These are phyloP conservation scores for Linepithema humile DNA, from an alignment of 1,140 invertebrate species.

Conservation along the genomic window DNA sequence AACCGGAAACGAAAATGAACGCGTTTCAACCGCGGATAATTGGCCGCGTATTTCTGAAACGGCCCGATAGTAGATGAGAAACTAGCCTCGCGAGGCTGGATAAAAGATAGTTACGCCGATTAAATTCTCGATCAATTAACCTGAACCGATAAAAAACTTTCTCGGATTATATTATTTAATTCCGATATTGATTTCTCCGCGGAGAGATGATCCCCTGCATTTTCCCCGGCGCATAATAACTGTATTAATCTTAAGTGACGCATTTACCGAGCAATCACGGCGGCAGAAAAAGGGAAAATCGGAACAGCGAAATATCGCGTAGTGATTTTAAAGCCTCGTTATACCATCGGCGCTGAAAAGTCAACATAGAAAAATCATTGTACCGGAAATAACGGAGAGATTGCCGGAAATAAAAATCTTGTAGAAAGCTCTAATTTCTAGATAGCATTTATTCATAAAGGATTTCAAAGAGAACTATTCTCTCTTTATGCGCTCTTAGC, in stretches of 20 bases:
- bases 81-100: not conserved
- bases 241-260: not conserved
- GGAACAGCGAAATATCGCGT: not conserved
- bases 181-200: not conserved
- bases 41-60: not conserved
- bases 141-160: not conserved
- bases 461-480: not conserved
- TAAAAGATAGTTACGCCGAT: not conserved
- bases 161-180: not conserved
- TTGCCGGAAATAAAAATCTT: constrained; percentile 4
- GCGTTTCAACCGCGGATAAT: constrained; percentile 42
- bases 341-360: not conserved
- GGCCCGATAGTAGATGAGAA: not conserved
- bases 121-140: not conserved
- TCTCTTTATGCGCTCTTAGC: not conserved
- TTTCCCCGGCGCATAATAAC: not conserved
- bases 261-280: not conserved
- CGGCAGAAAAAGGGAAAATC: not conserved
- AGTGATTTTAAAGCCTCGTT: not conserved
- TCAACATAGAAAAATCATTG: not conserved
- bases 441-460: constrained; percentile 9
- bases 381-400: too few relatives aligned
- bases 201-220: not conserved
- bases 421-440: constrained; percentile 16
- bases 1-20: constrained; percentile 52